A percentile compares a stretch with the other conserved stretches of the same genome.
These are phyloP conservation scores for Zootoca vivipara DNA, from an alignment of 2,113 vertebrate species.

Conservation along the genomic window DNA sequence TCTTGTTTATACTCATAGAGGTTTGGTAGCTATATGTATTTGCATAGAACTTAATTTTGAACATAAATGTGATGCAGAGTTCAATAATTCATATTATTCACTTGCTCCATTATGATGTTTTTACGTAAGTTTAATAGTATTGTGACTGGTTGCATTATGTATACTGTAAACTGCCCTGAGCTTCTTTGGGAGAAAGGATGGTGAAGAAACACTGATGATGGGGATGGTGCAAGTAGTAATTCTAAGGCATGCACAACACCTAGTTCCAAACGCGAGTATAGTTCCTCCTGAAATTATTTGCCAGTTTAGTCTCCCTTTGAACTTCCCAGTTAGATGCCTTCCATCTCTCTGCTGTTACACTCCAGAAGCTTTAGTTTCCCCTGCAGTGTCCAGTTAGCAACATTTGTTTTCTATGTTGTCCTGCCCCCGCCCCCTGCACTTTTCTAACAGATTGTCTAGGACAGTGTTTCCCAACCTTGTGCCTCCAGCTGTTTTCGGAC, in stretches of 20 bases:
- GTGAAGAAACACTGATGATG: too few species aligned
- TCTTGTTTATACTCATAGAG: background rate
- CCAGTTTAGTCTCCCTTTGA: background rate
- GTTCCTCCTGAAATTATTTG: background rate
- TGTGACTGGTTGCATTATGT: too few species aligned
- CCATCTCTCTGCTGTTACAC: background rate
- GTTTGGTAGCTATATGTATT: background rate
- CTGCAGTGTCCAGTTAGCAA: background rate
- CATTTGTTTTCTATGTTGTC: background rate
- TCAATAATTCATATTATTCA: too few species aligned
- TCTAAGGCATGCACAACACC: background rate
- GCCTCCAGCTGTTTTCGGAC: too few species aligned
- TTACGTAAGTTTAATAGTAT: too few species aligned
- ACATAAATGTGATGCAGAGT: too few species aligned
- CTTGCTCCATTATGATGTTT: too few species aligned
- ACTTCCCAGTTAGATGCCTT: background rate
- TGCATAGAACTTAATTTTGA: background rate
- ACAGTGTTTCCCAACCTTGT: background rate
- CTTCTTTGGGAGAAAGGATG: too few species aligned
- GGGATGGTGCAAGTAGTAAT: background rate
- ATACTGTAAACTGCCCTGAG: too few species aligned
- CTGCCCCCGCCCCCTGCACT: conserved; percentile 14
- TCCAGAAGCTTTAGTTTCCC: background rate
- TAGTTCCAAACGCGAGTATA: background rate
- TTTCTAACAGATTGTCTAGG: conserved; percentile 21